phyloP scores from a whole-genome alignment of 2,797 vertebrate genomes.

The Nyctibius grandis region DNA sequence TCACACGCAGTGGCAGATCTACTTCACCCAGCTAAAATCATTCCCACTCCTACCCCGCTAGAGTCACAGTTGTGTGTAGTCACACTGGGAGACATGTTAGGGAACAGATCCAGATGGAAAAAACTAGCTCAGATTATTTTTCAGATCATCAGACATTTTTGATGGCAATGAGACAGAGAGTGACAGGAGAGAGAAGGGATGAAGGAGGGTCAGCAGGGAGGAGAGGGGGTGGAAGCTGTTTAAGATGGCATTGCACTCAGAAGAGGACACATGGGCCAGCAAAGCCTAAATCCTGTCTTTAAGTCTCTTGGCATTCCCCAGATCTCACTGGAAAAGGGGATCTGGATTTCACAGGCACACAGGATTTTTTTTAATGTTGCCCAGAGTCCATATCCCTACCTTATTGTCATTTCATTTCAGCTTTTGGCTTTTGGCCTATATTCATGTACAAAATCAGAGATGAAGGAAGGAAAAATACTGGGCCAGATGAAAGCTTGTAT shows the following conservation, averaged over 20 bases:
- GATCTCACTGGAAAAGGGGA: not conserved
- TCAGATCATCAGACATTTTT: not conserved
- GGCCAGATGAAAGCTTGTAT: not conserved
- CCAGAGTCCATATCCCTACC: not conserved
- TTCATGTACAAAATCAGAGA: not conserved
- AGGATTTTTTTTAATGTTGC: not conserved
- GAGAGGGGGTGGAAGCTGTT: not conserved
- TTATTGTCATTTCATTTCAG: not conserved
- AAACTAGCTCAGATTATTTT: not conserved
- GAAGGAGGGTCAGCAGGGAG: fast-evolving
- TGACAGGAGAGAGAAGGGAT: not conserved
- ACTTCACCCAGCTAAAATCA: not conserved
- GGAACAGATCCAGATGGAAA: not conserved
- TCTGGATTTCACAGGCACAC: not conserved
- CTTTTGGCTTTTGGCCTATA: not conserved
- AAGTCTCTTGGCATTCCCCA: not conserved
- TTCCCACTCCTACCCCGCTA: fast-evolving
- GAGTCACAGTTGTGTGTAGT: not conserved
- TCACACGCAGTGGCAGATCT: not conserved
- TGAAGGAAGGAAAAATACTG: not conserved
- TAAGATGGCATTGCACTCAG: not conserved
- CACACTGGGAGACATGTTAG: not conserved
- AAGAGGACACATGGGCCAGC: fast-evolving
- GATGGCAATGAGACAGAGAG: not conserved
- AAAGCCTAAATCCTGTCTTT: not conserved